These are phyloP conservation scores for Elephantulus edwardii DNA, from an alignment of 2,113 vertebrate genomes.

Conservation along the genomic window DNA sequence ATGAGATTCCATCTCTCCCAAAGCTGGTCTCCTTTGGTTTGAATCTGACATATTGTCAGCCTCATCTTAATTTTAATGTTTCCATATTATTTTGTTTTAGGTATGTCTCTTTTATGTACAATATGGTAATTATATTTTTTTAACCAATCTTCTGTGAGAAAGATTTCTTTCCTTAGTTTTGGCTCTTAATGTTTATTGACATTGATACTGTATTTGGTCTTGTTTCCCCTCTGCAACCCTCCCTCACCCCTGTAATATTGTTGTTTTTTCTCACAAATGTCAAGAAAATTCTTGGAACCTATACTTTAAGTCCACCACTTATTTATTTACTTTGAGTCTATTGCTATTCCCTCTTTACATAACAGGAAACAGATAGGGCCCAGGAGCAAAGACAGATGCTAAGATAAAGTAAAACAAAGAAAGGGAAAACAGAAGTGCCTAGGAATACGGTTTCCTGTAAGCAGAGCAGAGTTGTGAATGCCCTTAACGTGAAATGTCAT, in stretches of 20 bases:
- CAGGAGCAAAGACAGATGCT: not conserved
- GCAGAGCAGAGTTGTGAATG: not conserved
- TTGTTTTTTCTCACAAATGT: not conserved
- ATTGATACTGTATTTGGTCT: not conserved
- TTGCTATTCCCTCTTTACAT: not conserved
- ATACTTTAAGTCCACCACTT: not conserved
- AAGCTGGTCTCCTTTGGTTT: not conserved
- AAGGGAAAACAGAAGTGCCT: not conserved
- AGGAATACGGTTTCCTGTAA: not conserved
- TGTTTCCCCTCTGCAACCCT: not conserved
- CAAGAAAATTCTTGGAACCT: not conserved
- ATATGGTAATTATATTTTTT: not conserved
- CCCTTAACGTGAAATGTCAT: no score
- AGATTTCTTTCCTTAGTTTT: not conserved
- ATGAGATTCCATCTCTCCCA: no score
- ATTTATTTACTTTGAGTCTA: not conserved
- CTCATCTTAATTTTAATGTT: not conserved
- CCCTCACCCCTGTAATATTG: not conserved
- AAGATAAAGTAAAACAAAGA: not conserved
- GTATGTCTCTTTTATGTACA: not conserved
- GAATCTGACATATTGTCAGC: no score
- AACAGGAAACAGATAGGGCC: conserved; percentile 27
- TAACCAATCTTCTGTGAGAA: not conserved
- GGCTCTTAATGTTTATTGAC: not conserved
- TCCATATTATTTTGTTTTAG: not conserved